A percentile compares a stretch with the other conserved stretches of the same genome.
These are phyloP conservation scores for Microtus oregoni DNA, from an alignment of 2,113 vertebrate species.

Conservation along the genomic window DNA sequence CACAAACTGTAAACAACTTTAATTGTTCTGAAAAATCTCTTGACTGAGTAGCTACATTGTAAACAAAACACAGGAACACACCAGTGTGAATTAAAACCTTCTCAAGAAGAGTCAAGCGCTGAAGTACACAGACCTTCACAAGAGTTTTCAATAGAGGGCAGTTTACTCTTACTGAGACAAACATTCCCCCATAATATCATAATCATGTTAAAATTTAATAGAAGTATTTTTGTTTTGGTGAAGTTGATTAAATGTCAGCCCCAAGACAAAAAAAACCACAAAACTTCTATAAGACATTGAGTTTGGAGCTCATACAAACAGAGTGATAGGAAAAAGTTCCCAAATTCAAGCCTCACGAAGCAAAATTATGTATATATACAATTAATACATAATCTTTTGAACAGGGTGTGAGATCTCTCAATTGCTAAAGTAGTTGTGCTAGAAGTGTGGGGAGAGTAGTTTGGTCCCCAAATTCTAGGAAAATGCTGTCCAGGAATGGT, in stretches of 20 bases:
- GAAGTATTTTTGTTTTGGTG: not conserved
- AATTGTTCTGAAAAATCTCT: not conserved
- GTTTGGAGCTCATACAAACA: not conserved
- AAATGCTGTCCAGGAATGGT: not conserved
- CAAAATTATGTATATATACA: not conserved
- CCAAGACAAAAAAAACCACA: not conserved
- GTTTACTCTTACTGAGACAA: not conserved
- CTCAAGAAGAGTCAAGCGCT: not conserved
- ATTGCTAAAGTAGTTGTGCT: not conserved
- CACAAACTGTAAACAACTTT: not conserved
- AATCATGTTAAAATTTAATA: not conserved
- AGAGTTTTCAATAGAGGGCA: not conserved
- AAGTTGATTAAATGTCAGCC: not conserved
- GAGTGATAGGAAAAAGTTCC: not conserved
- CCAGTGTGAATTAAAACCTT: not conserved
- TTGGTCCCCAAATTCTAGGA: not conserved
- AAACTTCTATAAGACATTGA: not conserved
- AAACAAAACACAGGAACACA: not conserved
- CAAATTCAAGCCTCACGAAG: not conserved
- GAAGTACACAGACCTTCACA: not conserved
- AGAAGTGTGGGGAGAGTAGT: not conserved
- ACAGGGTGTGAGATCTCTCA: no score
- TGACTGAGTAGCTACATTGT: not conserved
- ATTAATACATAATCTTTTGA: not conserved
- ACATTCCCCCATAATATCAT: not conserved